Evolutionary conservation across 2,113 vertebrate genomes (phyloP).

Genomic region (Hymenochirus boettgeri): DNA sequence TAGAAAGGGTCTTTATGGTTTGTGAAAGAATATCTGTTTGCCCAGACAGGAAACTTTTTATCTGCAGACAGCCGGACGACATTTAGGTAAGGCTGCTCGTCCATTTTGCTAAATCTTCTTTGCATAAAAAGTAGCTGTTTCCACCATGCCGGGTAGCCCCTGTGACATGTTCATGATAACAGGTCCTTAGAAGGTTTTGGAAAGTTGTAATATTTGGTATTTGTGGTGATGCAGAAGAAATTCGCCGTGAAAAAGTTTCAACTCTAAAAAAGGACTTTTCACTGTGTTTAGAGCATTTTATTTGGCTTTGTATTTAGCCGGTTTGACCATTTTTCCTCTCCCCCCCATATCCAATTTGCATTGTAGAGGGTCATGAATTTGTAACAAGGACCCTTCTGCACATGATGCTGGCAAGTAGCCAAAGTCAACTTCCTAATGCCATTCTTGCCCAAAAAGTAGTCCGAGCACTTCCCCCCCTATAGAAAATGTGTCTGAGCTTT

Average conservation of each 20-base stretch:
- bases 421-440: constrained; percentile 79
- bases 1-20: constrained; percentile 70
- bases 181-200: no score
- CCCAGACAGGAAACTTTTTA: constrained; percentile 72
- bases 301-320: constrained; percentile 75
- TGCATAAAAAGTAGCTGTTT: neutral
- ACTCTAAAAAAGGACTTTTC: constrained; percentile 72
- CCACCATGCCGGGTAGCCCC: neutral
- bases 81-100: constrained; percentile 68
- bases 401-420: constrained; percentile 73
- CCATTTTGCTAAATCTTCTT: constrained; percentile 50
- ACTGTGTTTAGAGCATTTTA: constrained; percentile 75
- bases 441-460: constrained; percentile 73
- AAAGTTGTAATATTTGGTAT: no score
- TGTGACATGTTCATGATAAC: neutral
- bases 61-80: constrained; percentile 69
- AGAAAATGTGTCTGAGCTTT: constrained; percentile 69
- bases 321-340: constrained; percentile 73
- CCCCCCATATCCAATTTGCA: constrained; percentile 61
- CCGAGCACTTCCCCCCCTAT: constrained; percentile 54
- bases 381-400: constrained; percentile 74
- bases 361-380: constrained; percentile 75
- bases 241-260: no score
- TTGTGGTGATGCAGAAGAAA: no score
- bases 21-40: constrained; percentile 72